Evolutionary conservation across 2,888 invertebrate genomes (phyloP).

Genomic region (Luffia ferchaultella): DNA sequence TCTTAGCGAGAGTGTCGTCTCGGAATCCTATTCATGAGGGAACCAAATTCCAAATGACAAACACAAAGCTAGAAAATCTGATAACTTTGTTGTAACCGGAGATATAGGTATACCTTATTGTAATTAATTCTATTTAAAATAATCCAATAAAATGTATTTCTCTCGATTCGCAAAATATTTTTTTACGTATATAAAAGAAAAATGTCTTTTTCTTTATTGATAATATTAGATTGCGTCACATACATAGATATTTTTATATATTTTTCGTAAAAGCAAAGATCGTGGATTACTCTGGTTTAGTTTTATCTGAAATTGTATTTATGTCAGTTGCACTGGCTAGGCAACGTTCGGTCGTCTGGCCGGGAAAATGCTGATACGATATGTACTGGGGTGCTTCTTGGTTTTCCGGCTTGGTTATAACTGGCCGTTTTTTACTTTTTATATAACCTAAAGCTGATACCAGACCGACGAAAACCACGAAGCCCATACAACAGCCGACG

Average conservation of each 20-base stretch:
- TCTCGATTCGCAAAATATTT: too few relatives aligned
- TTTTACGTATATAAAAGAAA: too few relatives aligned
- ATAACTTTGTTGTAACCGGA: too few relatives aligned
- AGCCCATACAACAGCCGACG: conserved; percentile 86
- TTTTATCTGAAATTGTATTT: conserved; percentile 51
- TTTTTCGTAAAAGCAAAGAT: conserved; percentile 18
- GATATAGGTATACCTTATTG: too few relatives aligned
- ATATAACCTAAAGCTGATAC: conserved; percentile 86
- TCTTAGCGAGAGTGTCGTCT: conserved; percentile 31
- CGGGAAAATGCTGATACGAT: conserved; percentile 69
- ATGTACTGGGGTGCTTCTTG: conserved; percentile 83
- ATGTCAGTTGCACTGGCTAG: conserved; percentile 54
- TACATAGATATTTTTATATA: too few relatives aligned
- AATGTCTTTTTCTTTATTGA: too few relatives aligned
- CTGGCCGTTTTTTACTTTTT: conserved; percentile 84
- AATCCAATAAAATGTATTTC: too few relatives aligned
- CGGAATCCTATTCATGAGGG: conserved; percentile 28
- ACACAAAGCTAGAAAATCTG: too few relatives aligned
- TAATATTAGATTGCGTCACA: too few relatives aligned
- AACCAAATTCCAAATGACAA: conserved; percentile 29
- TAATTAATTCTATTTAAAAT: too few relatives aligned
- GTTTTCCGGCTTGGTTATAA: conserved; percentile 73
- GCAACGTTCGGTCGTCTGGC: conserved; percentile 32
- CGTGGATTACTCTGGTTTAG: conserved; percentile 26
- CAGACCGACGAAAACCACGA: conserved; percentile 83